Evolutionary conservation across 2,113 vertebrate genomes (phyloP).

Genomic region (Heterocephalus glaber): DNA sequence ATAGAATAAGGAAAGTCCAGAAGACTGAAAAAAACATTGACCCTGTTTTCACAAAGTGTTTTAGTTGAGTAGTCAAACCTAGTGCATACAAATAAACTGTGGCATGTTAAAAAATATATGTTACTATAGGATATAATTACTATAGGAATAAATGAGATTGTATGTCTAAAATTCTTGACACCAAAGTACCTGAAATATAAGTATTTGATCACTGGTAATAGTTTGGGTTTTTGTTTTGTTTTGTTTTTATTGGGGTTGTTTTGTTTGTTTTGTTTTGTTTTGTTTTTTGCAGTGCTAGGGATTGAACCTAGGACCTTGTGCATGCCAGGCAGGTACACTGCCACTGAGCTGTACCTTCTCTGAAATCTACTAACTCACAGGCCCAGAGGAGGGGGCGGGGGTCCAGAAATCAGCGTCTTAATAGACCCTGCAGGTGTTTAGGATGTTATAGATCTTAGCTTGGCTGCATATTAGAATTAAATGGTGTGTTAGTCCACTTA

Average conservation of each 20-base stretch:
- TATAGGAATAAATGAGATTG: constrained; percentile 13
- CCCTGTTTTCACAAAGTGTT: constrained; percentile 11
- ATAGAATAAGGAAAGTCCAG: not conserved
- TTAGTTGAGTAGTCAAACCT: not conserved
- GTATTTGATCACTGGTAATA: not conserved
- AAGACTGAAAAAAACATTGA: not conserved
- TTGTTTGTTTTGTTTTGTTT: not conserved
- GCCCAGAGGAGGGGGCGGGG: not conserved
- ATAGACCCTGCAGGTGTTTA: not conserved
- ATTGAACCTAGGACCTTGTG: not conserved
- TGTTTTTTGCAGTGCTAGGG: too few relatives aligned
- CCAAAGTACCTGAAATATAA: not conserved
- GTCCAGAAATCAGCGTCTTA: not conserved
- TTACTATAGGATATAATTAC: not conserved
- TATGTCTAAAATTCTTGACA: not conserved
- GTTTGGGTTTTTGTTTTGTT: not conserved
- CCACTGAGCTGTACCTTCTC: not conserved
- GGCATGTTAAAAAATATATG: not conserved
- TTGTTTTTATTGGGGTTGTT: not conserved
- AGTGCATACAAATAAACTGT: not conserved
- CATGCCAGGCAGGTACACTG: not conserved
- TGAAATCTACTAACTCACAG: not conserved
- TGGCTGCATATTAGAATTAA: not conserved
- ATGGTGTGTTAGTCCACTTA: not conserved
- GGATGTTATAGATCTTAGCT: not conserved